Evolutionary conservation across 37 sponge, comb jelly and placozoan genomes (phyloP).

Genomic region (Bolinopsis microptera): DNA sequence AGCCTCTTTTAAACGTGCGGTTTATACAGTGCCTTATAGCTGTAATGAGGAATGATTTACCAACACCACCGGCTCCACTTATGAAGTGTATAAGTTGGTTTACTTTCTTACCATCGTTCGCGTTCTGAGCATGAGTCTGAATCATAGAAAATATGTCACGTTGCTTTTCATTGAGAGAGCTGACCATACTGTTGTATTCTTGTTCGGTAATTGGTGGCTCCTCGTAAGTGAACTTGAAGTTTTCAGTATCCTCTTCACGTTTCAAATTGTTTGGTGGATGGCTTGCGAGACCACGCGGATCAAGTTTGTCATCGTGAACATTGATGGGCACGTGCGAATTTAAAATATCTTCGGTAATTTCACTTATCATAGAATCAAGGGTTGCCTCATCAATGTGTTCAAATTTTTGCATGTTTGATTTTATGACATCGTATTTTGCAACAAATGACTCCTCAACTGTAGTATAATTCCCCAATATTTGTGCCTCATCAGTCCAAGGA

Average conservation of each 20-base stretch:
- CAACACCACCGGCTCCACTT: slow-evolving; percentile 43
- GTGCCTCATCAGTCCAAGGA: too few relatives aligned
- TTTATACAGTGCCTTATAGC: not conserved
- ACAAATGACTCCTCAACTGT: not conserved
- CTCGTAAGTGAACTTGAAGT: slow-evolving; percentile 33
- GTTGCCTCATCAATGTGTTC: not conserved
- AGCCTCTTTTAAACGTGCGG: not conserved
- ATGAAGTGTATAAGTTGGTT: slow-evolving; percentile 48
- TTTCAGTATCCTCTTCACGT: not conserved
- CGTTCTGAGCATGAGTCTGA: not conserved
- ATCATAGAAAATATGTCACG: not conserved
- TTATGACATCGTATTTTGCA: not conserved
- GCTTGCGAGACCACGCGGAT: not conserved
- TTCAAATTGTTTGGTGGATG: not conserved
- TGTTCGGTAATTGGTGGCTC: slow-evolving; percentile 16
- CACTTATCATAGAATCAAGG: not conserved
- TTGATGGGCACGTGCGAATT: too few relatives aligned
- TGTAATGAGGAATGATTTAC: slow-evolving; percentile 6
- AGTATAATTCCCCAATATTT: not conserved
- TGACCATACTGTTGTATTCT: not conserved
- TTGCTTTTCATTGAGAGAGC: slow-evolving; percentile 17
- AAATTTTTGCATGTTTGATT: not conserved
- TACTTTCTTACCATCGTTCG: not conserved
- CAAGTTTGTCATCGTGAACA: too few relatives aligned
- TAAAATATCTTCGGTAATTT: too few relatives aligned